A percentile compares a stretch with the other conserved stretches of the same genome.
phyloP scores from a whole-genome alignment of 92 coral and sea anemone genomes.

The Blastomussa wellsi region DNA sequence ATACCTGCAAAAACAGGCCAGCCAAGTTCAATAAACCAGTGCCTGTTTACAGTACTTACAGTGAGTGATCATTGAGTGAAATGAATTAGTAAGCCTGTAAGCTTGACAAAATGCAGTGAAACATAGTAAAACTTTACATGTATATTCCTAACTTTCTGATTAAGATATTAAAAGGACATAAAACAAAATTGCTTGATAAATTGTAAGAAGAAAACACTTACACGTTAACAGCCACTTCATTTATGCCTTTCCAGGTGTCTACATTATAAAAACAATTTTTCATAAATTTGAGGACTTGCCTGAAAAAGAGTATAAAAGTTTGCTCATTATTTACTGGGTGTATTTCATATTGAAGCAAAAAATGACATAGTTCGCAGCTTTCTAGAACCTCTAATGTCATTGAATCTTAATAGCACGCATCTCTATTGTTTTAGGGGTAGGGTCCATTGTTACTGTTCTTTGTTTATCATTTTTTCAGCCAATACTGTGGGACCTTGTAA shows the following conservation, averaged over 20 bases:
- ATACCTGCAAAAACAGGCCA: too few species aligned
- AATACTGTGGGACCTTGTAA: too few species aligned
- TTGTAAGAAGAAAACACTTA: slow-evolving; percentile 43
- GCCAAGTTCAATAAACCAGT: too few species aligned
- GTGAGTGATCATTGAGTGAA: neutral
- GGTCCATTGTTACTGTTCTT: too few species aligned
- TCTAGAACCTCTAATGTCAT: too few species aligned
- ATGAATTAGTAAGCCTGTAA: neutral
- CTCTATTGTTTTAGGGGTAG: too few species aligned
- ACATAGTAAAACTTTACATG: neutral
- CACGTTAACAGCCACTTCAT: slow-evolving; percentile 74
- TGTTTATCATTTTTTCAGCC: too few species aligned
- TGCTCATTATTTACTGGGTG: neutral
- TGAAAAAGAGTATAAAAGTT: slow-evolving; percentile 22
- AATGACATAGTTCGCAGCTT: too few species aligned
- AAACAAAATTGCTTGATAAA: neutral
- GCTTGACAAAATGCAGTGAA: neutral
- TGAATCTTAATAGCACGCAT: too few species aligned
- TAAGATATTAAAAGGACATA: neutral
- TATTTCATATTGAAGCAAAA: neutral
- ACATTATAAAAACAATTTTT: slow-evolving; percentile 83
- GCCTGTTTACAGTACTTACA: too few species aligned
- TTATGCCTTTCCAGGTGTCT: slow-evolving; percentile 80
- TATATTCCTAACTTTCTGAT: neutral
- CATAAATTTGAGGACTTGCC: slow-evolving; percentile 83